A percentile compares a stretch with the other conserved stretches of the same genome.
These are phyloP conservation scores for Lynx canadensis DNA, from an alignment of 2,113 vertebrate genomes.

Conservation along the genomic window DNA sequence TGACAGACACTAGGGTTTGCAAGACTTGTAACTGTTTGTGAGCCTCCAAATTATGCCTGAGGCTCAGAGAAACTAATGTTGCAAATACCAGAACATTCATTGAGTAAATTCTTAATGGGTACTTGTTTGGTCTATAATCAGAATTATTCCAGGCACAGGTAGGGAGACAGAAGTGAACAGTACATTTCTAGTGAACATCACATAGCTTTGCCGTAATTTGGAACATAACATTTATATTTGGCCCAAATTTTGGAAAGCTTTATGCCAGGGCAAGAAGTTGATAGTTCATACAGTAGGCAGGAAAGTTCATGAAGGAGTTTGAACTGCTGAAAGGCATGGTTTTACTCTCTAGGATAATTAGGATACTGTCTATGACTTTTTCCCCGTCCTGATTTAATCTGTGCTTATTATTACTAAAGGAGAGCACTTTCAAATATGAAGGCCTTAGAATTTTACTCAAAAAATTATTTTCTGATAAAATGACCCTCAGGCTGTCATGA, in stretches of 20 bases:
- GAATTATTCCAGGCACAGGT: not conserved
- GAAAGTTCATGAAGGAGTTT: not conserved
- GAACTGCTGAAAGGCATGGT: not conserved
- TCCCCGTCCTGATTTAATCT: not conserved
- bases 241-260: not conserved
- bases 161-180: not conserved
- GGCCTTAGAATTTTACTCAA: not conserved
- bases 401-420: not conserved
- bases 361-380: not conserved
- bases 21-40: not conserved
- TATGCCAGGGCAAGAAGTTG: not conserved
- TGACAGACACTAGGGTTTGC: not conserved
- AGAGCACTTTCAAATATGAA: not conserved
- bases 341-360: not conserved
- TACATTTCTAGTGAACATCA: not conserved
- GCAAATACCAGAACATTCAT: not conserved
- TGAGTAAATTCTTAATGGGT: slow-evolving; percentile 10
- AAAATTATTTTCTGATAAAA: not conserved
- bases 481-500: not conserved
- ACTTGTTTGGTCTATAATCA: not conserved
- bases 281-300: not conserved
- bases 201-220: not conserved
- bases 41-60: not conserved
- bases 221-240: not conserved
- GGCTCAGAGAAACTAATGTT: not conserved